Evolutionary conservation across 2,113 vertebrate genomes (phyloP), one percentile per base, ranked within the genome.

Genomic region (Platichthys stellatus): DNA sequence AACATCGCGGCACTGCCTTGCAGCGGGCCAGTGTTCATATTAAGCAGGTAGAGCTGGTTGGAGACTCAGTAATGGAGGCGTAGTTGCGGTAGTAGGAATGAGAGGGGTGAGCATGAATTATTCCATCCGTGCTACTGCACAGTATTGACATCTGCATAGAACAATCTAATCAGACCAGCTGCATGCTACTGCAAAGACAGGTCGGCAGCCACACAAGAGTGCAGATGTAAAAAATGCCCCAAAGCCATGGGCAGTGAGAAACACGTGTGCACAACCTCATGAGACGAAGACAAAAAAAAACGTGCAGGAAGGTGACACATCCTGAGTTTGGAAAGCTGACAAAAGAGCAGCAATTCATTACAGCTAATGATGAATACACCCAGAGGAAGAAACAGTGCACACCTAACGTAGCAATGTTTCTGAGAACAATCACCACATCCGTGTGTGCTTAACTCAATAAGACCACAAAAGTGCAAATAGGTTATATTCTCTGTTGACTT

Each of bases 31-130:
- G 66, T 65, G 49, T 85, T 86, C 78, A 78, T 86, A 90, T 90
- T 84, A 83, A 92, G 88, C 88, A 92, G 88, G 84, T 86, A 59
- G 72, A 80, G 74, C 82, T 51, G 68, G 76, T 71, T 74, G 63
- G 13, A 31, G 31, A 31, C 31, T 31, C 31, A 31, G 31, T 31
- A 31, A 31, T 31, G 6, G 31, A 72, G 31, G 63, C 43, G 63
- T 57, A 74, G 63, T 51, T 51, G 62, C 11, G 47, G 61, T 2
- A 0, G 23, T 15, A 24, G 40, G 20, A 68, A 74, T 40, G 49
- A 81, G 66, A 70, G 53, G 54, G 58, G 71, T 69, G 73, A 70
- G 38, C 45, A 84, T 86, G 83, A 91, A 88, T 90, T 85, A 89
- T 89, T 93, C 88, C 63, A 53, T 49, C 31, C 26, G 58, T 66